Percentiles rank a stretch among this genome's conserved stretches.
These are phyloP conservation scores for Kryphioiulus occultus DNA, from an alignment of 2,888 invertebrate genomes.

Conservation along the genomic window DNA sequence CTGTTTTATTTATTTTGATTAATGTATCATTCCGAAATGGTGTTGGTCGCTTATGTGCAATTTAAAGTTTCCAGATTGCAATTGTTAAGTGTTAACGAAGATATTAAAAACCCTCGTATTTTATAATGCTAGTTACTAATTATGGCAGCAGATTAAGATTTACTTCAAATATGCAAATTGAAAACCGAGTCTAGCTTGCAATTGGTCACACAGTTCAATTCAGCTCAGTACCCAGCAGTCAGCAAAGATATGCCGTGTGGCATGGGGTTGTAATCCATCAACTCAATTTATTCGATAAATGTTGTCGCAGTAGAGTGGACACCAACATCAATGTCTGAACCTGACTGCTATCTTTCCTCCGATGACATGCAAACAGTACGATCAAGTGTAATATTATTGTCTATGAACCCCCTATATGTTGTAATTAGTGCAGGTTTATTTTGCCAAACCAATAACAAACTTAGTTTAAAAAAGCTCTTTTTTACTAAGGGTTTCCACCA, in stretches of 20 bases:
- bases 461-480: no score
- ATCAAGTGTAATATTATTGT: not conserved
- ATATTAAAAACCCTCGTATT: not conserved
- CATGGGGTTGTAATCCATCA: no score
- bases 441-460: no score
- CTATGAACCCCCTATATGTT: not conserved
- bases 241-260: no score
- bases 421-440: not conserved
- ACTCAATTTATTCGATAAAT: no score
- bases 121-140: not conserved
- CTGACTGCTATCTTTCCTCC: no score
- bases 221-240: no score
- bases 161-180: not conserved
- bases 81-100: not conserved
- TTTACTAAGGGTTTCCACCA: no score
- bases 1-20: slow-evolving; percentile 4
- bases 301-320: no score
- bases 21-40: not conserved
- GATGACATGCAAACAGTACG: no score
- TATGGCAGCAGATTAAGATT: not conserved
- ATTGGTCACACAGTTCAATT: not conserved
- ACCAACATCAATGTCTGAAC: no score
- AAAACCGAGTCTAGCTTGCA: no score
- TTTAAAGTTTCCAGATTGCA: not conserved
- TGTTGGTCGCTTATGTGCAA: not conserved